A percentile compares a stretch with the other conserved stretches of the same genome.
Evolutionary conservation across 2,888 invertebrate species (phyloP).

Genomic region (Drosophila mimica): DNA sequence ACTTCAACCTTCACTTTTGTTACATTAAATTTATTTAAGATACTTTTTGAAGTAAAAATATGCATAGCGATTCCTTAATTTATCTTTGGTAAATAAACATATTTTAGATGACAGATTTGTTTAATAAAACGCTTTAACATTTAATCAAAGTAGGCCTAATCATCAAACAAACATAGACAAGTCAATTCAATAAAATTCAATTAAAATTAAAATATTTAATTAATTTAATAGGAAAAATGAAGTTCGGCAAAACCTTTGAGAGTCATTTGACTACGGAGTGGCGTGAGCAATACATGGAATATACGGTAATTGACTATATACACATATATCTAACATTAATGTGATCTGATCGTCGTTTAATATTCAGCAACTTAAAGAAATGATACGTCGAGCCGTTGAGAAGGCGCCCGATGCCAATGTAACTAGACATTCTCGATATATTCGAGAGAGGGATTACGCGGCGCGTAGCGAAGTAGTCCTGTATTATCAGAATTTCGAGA

Average conservation of each 20-base stretch:
- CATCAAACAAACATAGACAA: not conserved
- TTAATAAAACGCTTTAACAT: not conserved
- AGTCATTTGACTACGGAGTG: constrained; percentile 99
- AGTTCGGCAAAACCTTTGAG: constrained; percentile 97
- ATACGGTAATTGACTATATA: constrained; percentile 86
- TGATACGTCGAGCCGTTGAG: constrained; percentile 93
- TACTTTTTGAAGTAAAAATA: not conserved
- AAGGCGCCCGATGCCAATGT: constrained; percentile 88
- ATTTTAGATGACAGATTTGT: not conserved
- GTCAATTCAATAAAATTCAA: not conserved
- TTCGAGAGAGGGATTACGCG: not conserved
- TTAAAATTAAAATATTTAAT: not conserved
- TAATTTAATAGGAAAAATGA: constrained; percentile 88
- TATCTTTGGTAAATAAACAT: not conserved
- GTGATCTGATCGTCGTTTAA: not conserved
- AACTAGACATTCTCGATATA: not conserved
- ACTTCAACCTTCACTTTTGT: not conserved
- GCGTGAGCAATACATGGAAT: constrained; percentile 97
- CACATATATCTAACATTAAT: not conserved
- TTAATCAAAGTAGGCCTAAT: not conserved
- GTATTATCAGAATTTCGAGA: constrained; percentile 85
- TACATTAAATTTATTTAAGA: not conserved
- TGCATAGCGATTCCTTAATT: not conserved
- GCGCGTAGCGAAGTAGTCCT: not conserved
- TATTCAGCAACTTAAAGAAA: constrained; percentile 90